Evolutionary conservation across 2,113 vertebrate species (phyloP).

Genomic region (Circaetus gallicus): DNA sequence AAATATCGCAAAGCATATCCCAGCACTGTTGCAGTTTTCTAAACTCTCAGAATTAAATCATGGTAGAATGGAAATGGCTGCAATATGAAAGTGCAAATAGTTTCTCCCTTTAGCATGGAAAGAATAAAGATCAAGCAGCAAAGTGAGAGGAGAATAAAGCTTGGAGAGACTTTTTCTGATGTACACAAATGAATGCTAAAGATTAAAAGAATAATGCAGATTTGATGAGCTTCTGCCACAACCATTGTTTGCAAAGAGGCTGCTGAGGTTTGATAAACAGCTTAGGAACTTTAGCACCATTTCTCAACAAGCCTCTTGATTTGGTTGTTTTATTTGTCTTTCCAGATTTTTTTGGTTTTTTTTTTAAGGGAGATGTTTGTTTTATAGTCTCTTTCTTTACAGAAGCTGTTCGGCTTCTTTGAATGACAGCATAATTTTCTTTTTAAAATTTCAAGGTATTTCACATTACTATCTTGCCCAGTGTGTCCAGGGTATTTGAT

Average conservation of each 20-base stretch:
- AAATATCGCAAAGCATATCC: neutral
- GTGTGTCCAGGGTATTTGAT: neutral
- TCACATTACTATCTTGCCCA: neutral
- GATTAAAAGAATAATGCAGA: constrained; percentile 25
- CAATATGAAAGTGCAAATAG: neutral
- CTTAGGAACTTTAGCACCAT: neutral
- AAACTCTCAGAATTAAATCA: neutral
- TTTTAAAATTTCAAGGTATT: neutral
- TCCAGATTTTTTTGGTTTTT: neutral
- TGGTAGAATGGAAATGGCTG: neutral
- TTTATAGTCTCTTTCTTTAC: neutral
- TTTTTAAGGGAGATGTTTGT: neutral
- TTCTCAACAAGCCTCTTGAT: neutral
- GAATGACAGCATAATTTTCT: neutral
- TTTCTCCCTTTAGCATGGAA: neutral
- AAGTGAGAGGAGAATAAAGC: neutral
- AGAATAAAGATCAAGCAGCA: neutral
- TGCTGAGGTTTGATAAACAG: constrained; percentile 38
- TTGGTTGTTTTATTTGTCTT: neutral
- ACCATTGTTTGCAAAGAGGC: constrained; percentile 11
- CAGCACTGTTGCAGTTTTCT: neutral
- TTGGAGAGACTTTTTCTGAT: neutral
- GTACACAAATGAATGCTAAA: neutral
- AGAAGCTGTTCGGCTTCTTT: neutral
- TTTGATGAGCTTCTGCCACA: constrained; percentile 22